Evolutionary conservation across 2,113 vertebrate species (phyloP).

Genomic region (Agapornis roseicollis): DNA sequence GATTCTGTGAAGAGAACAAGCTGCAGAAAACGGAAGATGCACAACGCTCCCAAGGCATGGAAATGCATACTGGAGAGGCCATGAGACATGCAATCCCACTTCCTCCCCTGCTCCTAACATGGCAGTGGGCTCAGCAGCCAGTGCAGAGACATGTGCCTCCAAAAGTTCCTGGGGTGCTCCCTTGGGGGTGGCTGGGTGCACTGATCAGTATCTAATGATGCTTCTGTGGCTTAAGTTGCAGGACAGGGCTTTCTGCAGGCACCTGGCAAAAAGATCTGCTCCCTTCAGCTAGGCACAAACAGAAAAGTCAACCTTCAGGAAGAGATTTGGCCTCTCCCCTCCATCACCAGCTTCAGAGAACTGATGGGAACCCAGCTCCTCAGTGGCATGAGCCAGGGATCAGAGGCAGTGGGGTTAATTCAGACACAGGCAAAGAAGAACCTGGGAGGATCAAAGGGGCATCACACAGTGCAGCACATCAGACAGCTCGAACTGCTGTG

Average conservation of each 20-base stretch:
- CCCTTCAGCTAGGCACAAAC: background rate
- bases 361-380: background rate
- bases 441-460: background rate
- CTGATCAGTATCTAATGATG: background rate
- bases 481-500: background rate
- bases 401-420: background rate
- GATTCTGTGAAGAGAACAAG: background rate
- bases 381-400: background rate
- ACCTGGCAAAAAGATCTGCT: background rate
- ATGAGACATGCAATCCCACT: background rate
- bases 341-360: background rate
- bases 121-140: background rate
- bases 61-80: background rate
- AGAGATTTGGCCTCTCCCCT: background rate
- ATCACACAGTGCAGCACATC: background rate
- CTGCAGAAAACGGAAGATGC: background rate
- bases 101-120: background rate
- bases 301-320: background rate
- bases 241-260: background rate
- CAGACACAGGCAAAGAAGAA: background rate
- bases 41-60: background rate
- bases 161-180: background rate
- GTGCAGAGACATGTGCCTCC: background rate
- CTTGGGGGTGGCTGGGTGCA: background rate
- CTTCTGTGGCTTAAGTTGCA: background rate